These are phyloP conservation scores for Megalurothrips usitatus DNA, from an alignment of 2,888 invertebrate genomes.

Conservation along the genomic window DNA sequence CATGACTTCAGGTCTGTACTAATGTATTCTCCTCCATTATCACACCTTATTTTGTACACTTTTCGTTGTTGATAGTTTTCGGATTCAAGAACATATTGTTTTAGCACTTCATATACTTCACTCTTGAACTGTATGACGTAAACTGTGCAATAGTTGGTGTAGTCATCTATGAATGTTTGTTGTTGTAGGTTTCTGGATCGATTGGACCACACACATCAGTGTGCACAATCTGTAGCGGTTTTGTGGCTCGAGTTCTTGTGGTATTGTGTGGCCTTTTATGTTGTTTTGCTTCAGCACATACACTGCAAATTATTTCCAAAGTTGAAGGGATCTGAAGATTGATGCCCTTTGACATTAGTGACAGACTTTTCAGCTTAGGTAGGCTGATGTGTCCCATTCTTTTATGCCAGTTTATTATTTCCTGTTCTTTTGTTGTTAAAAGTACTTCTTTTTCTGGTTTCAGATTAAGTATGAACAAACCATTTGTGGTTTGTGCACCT, in stretches of 20 bases:
- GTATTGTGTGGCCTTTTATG: not conserved
- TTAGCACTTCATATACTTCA: not conserved
- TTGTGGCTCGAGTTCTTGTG: not conserved
- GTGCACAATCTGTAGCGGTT: not conserved
- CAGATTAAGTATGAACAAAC: not conserved
- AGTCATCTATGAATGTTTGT: not conserved
- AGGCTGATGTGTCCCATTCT: not conserved
- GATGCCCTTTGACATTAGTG: not conserved
- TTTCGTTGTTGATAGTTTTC: not conserved
- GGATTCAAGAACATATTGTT: not conserved
- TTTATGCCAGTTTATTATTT: not conserved
- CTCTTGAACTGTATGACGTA: not conserved
- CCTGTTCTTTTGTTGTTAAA: not conserved
- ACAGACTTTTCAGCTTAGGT: not conserved
- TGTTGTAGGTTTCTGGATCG: not conserved
- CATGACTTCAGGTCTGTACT: not conserved
- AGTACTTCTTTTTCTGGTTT: not conserved
- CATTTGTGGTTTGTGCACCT: not conserved
- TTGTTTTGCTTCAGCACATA: not conserved
- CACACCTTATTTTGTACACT: not conserved
- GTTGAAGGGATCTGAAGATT: not conserved
- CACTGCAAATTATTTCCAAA: not conserved
- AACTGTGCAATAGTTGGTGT: not conserved
- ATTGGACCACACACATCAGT: not conserved
- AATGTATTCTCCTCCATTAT: not conserved